A percentile compares a stretch with the other conserved stretches of the same genome.
Evolutionary conservation across 2,888 invertebrate genomes (phyloP).

Genomic region (Rhagonycha fulva): DNA sequence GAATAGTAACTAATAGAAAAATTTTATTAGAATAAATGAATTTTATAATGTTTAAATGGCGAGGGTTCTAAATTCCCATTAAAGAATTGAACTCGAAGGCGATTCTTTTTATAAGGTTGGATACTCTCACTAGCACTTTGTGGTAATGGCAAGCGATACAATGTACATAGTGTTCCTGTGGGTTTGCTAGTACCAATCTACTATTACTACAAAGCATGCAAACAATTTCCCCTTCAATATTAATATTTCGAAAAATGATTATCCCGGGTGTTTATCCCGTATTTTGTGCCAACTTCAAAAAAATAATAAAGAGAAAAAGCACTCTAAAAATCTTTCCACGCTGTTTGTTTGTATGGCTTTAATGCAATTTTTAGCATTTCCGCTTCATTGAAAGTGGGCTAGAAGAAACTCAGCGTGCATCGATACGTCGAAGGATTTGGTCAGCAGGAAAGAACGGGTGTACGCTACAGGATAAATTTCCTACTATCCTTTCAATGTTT

Average conservation of each 20-base stretch:
- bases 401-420: slow-evolving; percentile 42
- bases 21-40: background rate
- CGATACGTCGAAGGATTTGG: slow-evolving; percentile 42
- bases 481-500: slow-evolving; percentile 36
- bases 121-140: slow-evolving; percentile 24
- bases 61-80: slow-evolving; percentile 8
- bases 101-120: slow-evolving; percentile 20
- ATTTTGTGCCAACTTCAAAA: background rate
- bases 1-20: background rate
- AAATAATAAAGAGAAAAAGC: background rate
- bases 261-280: background rate
- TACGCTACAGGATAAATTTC: slow-evolving; percentile 41
- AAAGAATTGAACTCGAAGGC: slow-evolving; percentile 12
- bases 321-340: background rate
- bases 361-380: slow-evolving; percentile 22
- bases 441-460: slow-evolving; percentile 42
- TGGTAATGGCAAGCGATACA: slow-evolving; percentile 23
- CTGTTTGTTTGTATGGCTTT: slow-evolving; percentile 7
- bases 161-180: slow-evolving; percentile 21
- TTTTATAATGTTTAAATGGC: background rate
- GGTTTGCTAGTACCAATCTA: slow-evolving; percentile 19
- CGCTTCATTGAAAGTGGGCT: slow-evolving; percentile 32
- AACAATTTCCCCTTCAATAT: background rate
- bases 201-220: slow-evolving; percentile 19
- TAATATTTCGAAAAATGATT: background rate